These are phyloP conservation scores for Gymnocypris eckloni DNA, from an alignment of 2,797 vertebrate species.

Conservation along the genomic window DNA sequence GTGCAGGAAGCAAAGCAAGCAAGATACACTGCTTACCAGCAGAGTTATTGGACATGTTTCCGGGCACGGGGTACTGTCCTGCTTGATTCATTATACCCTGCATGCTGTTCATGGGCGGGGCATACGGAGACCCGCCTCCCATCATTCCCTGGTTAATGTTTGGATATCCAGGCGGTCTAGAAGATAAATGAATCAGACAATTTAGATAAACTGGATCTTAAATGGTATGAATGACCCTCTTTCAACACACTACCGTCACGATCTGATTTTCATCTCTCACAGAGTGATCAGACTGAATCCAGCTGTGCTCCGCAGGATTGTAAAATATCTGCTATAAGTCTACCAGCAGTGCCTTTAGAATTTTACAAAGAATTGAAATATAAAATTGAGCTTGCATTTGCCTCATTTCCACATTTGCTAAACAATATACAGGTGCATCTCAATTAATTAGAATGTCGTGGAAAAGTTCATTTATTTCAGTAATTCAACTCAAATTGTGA, in stretches of 20 bases:
- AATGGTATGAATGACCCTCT: neutral
- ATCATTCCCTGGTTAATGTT: constrained; percentile 94
- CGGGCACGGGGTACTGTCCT: constrained; percentile 89
- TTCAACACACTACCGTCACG: neutral
- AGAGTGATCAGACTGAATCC: neutral
- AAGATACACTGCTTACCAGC: constrained; percentile 78
- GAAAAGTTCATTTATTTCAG: too few relatives aligned
- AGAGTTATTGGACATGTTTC: constrained; percentile 92
- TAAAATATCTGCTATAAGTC: neutral
- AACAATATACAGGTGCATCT: neutral
- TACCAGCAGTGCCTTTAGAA: neutral
- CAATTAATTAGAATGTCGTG: too few relatives aligned
- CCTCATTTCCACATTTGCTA: neutral
- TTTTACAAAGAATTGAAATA: neutral
- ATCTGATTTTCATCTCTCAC: constrained; percentile 6
- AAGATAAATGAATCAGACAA: constrained; percentile 43
- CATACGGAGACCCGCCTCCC: constrained; percentile 91
- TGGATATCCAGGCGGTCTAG: constrained; percentile 92
- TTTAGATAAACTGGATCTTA: neutral
- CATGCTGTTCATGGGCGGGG: constrained; percentile 96
- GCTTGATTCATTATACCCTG: constrained; percentile 97
- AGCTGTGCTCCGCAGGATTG: constrained; percentile 14
- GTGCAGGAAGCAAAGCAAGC: neutral
- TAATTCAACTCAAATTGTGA: too few relatives aligned
- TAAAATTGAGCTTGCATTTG: neutral